Evolutionary conservation across 2,888 invertebrate genomes (phyloP).

Genomic region (Tethea ocularis): DNA sequence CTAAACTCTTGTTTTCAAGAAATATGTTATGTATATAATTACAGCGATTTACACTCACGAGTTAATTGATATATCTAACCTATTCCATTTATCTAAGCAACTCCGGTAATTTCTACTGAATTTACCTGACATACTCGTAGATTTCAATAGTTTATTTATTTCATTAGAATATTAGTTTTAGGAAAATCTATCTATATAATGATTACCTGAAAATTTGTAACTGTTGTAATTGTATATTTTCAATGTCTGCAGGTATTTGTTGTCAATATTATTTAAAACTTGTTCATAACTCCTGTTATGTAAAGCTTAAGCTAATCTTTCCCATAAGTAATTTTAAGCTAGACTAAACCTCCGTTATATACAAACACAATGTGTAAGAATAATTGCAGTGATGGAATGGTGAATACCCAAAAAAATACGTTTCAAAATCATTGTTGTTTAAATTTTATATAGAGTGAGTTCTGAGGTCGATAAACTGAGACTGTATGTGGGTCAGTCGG

Average conservation of each 20-base stretch:
- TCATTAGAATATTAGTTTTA: too few species aligned
- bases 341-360: not conserved
- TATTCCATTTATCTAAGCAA: too few species aligned
- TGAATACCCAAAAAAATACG: slow-evolving; percentile 33
- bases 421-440: slow-evolving; percentile 55
- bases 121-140: too few species aligned
- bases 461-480: slow-evolving; percentile 64
- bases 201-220: too few species aligned
- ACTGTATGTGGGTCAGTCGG: slow-evolving; percentile 60
- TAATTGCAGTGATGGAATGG: slow-evolving; percentile 4
- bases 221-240: not conserved
- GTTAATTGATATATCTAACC: too few species aligned
- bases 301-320: not conserved
- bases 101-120: too few species aligned
- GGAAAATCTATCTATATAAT: too few species aligned
- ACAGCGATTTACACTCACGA: too few species aligned
- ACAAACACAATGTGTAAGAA: not conserved
- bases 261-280: not conserved
- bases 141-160: too few species aligned
- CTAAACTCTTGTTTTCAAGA: slow-evolving; percentile 15
- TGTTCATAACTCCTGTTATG: not conserved
- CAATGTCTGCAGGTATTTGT: not conserved
- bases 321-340: not conserved
- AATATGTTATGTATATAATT: not conserved
- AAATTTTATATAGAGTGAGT: slow-evolving; percentile 49